Evolutionary conservation across 2,888 invertebrate species (phyloP), one percentile per base, ranked within the genome.

Genomic region (Elmis aenea): DNA sequence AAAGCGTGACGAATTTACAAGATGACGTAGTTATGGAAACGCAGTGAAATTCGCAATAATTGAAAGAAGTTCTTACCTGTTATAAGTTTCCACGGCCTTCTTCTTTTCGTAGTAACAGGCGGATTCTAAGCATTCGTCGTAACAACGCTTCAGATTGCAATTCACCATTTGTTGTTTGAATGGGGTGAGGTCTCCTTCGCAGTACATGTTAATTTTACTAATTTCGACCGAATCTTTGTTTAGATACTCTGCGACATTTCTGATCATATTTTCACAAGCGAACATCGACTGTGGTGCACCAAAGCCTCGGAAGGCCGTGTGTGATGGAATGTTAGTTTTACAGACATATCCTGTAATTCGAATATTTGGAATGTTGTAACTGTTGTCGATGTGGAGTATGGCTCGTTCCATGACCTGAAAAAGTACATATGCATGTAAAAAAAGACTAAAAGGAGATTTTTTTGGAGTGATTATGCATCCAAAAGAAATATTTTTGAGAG

Each of bases 201-300:
- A 72, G 58, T 86, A 91, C 53, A 95, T 72, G 68, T 96, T 95
- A 8, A 83, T 52, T 54, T 76, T 60, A 52, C 74, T 72, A 15
- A 92, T 76, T 62, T 83, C 75, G 5, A 76, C 67, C 5, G 76
- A 69, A 48, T 80, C 77, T 47, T 79, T 77, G 0, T 76, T 74
- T 12, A 91, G 69, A 51, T 73, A 76, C 16, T 73, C 73, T 1
- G 93, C 90, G 8, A 92, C 74, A 46, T 88, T 81, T 43, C 83
- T 73, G 20, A 89, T 75, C 51, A 89, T 82, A 49, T 73, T 77
- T 67, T 94, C 94, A 0, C 79, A 85, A 2, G 83, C 77, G 59
- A 87, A 85, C 90, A 92, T 90, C 14, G 85, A 91, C 51, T 93
- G 93, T 0, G 93, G 93, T 0, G 83, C 90, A 3, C 93, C 93